phyloP scores from a whole-genome alignment of 2,797 vertebrate genomes.

The Pangasius djambal region DNA sequence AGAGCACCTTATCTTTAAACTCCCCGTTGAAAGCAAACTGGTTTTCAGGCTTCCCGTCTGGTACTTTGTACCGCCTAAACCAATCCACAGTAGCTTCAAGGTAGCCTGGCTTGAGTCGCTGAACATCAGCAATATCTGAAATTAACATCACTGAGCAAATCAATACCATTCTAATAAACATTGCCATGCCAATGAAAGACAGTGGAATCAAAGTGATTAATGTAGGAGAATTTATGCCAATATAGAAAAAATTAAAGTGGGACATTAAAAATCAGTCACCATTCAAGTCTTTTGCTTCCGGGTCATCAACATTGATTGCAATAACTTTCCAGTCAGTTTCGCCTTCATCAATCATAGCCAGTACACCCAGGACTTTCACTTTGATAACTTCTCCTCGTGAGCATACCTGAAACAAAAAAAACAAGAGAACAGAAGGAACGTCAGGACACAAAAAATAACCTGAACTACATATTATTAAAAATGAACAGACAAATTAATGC shows the following conservation, averaged over 20 bases:
- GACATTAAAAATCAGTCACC: constrained; percentile 68
- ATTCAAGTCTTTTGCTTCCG: constrained; percentile 85
- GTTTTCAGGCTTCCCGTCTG: constrained; percentile 97
- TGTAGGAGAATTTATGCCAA: background rate
- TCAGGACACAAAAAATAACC: background rate
- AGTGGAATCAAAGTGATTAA: background rate
- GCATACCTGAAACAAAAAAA: constrained; percentile 75
- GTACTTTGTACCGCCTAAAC: constrained; percentile 97
- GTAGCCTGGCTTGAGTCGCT: constrained; percentile 89
- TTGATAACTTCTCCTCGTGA: constrained; percentile 88
- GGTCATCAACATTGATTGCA: constrained; percentile 91
- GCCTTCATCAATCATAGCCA: constrained; percentile 97
- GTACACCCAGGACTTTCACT: constrained; percentile 90
- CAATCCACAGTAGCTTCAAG: constrained; percentile 94
- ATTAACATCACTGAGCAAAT: constrained; percentile 20
- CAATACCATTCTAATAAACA: background rate
- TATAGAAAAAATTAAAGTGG: background rate
- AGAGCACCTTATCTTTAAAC: constrained; percentile 92
- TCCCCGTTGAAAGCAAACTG: constrained; percentile 91
- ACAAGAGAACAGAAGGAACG: constrained; percentile 5
- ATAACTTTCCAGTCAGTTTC: constrained; percentile 99
- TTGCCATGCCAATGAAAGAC: background rate
- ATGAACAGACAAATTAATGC: background rate
- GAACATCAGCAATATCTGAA: constrained; percentile 88
- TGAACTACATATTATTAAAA: background rate